A percentile compares a stretch with the other conserved stretches of the same genome.
Conservation (phyloP, 2,888 invertebrate species). For the Cerceris ruficornis region DNA sequence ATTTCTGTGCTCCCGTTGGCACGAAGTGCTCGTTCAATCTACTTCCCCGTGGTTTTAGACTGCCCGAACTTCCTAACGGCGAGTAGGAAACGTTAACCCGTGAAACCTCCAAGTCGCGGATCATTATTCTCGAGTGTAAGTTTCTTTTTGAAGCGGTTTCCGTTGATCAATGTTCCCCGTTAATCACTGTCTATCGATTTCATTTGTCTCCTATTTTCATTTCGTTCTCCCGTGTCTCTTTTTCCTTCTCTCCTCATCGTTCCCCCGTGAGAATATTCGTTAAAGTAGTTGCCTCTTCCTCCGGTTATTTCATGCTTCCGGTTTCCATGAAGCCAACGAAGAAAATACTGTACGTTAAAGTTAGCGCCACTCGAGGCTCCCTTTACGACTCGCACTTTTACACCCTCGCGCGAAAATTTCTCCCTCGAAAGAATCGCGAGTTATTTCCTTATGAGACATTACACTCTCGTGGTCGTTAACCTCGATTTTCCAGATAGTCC, state of each 20-base stretch:
- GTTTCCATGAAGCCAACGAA: no score
- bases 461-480: constrained; percentile 19
- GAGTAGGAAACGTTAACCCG: constrained; percentile 11
- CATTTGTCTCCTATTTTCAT: constrained; percentile 5
- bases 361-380: neutral
- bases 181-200: neutral
- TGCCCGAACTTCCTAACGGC: constrained; percentile 2
- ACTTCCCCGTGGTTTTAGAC: constrained; percentile 7
- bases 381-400: constrained; percentile 3
- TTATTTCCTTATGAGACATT: neutral
- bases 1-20: neutral
- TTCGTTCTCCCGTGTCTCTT: constrained; percentile 17
- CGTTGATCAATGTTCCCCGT: constrained; percentile 24
- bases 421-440: constrained; percentile 5
- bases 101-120: constrained; percentile 28
- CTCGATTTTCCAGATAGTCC: neutral
- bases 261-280: no score
- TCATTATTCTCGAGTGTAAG: constrained; percentile 31
- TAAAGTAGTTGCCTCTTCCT: no score
- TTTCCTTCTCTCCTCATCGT: neutral
- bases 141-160: constrained; percentile 13
- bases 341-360: no score
- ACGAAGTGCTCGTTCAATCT: neutral
- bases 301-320: no score
- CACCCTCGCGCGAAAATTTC: neutral